Evolutionary conservation across 1,140 invertebrate species (phyloP).

Genomic region (Drosophila mayri): DNA sequence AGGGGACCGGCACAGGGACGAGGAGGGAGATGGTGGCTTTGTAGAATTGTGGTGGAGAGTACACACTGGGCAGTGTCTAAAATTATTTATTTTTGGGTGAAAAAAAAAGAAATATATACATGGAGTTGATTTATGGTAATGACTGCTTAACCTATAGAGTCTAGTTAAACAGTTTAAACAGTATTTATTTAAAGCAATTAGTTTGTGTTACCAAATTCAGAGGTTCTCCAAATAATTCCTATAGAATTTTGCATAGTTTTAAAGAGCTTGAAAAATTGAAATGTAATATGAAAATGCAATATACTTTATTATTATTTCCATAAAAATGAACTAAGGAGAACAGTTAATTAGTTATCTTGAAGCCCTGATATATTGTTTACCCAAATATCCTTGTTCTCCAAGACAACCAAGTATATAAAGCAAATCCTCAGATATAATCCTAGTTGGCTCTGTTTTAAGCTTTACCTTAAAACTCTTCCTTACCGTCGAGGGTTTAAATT

Average conservation of each 20-base stretch:
- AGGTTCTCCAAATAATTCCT: not conserved
- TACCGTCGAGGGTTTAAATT: not conserved
- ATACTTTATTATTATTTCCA: too few relatives aligned
- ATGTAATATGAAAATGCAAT: too few relatives aligned
- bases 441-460: not conserved
- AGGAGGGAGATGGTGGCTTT: not conserved
- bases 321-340: not conserved
- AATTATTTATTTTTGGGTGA: slow-evolving; percentile 32
- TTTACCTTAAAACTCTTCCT: not conserved
- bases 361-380: too few relatives aligned
- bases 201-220: not conserved
- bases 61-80: slow-evolving; percentile 25
- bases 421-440: not conserved
- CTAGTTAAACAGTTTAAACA: slow-evolving; percentile 16
- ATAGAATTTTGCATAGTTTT: too few relatives aligned
- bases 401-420: not conserved
- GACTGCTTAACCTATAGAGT: slow-evolving; percentile 24
- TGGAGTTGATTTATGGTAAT: slow-evolving; percentile 44
- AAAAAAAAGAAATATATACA: slow-evolving; percentile 11
- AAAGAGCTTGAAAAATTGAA: too few relatives aligned
- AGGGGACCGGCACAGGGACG: slow-evolving; percentile 13
- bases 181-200: slow-evolving; percentile 2
- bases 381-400: not conserved
- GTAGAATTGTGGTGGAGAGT: slow-evolving; percentile 1
- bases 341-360: too few relatives aligned